phyloP scores from a whole-genome alignment of 2,888 invertebrate genomes.

The Magallana nippona region DNA sequence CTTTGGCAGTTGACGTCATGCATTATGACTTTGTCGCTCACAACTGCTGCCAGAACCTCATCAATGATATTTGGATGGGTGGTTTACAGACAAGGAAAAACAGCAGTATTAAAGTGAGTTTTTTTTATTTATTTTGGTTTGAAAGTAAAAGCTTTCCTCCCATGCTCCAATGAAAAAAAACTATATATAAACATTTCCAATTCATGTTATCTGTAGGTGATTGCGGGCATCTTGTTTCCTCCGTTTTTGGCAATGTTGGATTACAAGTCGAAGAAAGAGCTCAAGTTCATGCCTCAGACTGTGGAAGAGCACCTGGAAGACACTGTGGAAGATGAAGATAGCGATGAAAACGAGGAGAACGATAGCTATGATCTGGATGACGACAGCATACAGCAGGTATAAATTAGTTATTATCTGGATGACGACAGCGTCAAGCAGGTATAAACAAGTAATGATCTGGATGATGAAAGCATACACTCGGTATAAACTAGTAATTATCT shows the following conservation, averaged over 20 bases:
- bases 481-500: no score
- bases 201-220: constrained; percentile 84
- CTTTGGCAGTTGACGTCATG: constrained; percentile 96
- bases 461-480: no score
- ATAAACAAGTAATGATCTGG: no score
- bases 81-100: constrained; percentile 96
- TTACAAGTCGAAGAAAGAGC: constrained; percentile 98
- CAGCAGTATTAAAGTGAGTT: constrained; percentile 92
- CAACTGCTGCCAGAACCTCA: constrained; percentile 91
- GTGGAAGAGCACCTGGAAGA: constrained; percentile 92
- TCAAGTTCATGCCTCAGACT: constrained; percentile 98
- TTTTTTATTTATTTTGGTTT: background rate
- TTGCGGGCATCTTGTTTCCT: constrained; percentile 93
- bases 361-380: constrained; percentile 53
- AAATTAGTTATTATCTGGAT: constrained; percentile 53
- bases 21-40: constrained; percentile 90
- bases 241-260: constrained; percentile 92
- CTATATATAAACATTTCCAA: no score
- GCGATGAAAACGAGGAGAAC: constrained; percentile 63
- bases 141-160: no score
- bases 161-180: no score
- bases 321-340: constrained; percentile 80
- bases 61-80: constrained; percentile 99
- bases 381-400: background rate
- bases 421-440: constrained; percentile 56